phyloP scores from a whole-genome alignment of 2,113 vertebrate genomes.

The Melanotaenia duboulayi region DNA sequence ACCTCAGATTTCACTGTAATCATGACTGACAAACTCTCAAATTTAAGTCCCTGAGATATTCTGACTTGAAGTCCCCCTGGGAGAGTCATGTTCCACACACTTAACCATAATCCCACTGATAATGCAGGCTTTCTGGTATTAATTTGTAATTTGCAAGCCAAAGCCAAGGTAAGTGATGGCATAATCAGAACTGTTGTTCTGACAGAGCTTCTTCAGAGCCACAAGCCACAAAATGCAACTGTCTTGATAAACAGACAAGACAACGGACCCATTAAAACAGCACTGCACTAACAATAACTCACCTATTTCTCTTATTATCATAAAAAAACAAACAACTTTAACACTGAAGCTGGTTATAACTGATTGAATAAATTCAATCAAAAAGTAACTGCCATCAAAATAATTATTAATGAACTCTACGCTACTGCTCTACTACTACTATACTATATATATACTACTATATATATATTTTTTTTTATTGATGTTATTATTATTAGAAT shows the following conservation, averaged over 20 bases:
- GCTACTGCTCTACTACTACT: too few species aligned
- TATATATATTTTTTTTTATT: too few species aligned
- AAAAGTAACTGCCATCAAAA: too few species aligned
- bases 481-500: too few species aligned
- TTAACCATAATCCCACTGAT: not conserved
- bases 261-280: not conserved
- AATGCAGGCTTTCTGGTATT: slow-evolving; percentile 5
- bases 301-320: too few species aligned
- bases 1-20: not conserved
- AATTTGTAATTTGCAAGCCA: slow-evolving; percentile 11
- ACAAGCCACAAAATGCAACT: not conserved
- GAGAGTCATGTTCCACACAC: not conserved
- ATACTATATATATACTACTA: too few species aligned
- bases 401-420: too few species aligned
- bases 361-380: too few species aligned
- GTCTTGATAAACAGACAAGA: slow-evolving; percentile 1
- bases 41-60: slow-evolving; percentile 16
- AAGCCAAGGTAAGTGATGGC: not conserved
- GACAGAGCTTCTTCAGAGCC: not conserved
- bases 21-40: not conserved
- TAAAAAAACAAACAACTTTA: too few species aligned
- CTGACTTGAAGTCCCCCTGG: slow-evolving; percentile 10
- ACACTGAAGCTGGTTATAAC: too few species aligned
- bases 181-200: slow-evolving; percentile 9
- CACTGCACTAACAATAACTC: not conserved